Evolutionary conservation across 2,113 vertebrate genomes (phyloP).

Genomic region (Cranoglanis bouderius): DNA sequence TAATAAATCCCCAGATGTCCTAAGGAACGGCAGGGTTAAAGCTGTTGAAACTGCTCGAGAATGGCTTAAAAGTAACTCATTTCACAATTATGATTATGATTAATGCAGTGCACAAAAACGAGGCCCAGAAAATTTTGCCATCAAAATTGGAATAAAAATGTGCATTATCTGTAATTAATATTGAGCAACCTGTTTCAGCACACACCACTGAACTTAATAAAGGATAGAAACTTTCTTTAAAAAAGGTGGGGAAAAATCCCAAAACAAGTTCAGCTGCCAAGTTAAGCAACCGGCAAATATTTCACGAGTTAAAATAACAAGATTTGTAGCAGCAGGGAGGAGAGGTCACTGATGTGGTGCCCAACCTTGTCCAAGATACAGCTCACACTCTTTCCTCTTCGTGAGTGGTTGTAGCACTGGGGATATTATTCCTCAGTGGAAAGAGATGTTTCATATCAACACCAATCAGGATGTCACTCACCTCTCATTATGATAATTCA

Average conservation of each 20-base stretch:
- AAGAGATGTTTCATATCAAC: neutral
- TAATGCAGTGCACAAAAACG: neutral
- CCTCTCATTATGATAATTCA: neutral
- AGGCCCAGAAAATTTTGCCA: neutral
- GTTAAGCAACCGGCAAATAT: slow-evolving; percentile 15
- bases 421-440: neutral
- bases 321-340: neutral
- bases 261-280: slow-evolving; percentile 27
- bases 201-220: neutral
- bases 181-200: neutral
- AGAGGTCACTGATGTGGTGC: slow-evolving; percentile 30
- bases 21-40: neutral
- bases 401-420: neutral
- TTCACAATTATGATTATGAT: neutral
- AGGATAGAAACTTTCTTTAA: neutral
- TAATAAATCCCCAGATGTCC: neutral
- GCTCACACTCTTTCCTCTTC: slow-evolving; percentile 32
- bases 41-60: neutral
- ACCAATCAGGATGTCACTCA: neutral
- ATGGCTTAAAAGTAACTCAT: neutral
- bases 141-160: neutral
- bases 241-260: neutral
- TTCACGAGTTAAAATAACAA: slow-evolving; percentile 25
- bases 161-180: neutral
- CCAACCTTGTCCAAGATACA: neutral